These are phyloP conservation scores for Trogon melanurus DNA, from an alignment of 2,113 vertebrate species.

Conservation along the genomic window DNA sequence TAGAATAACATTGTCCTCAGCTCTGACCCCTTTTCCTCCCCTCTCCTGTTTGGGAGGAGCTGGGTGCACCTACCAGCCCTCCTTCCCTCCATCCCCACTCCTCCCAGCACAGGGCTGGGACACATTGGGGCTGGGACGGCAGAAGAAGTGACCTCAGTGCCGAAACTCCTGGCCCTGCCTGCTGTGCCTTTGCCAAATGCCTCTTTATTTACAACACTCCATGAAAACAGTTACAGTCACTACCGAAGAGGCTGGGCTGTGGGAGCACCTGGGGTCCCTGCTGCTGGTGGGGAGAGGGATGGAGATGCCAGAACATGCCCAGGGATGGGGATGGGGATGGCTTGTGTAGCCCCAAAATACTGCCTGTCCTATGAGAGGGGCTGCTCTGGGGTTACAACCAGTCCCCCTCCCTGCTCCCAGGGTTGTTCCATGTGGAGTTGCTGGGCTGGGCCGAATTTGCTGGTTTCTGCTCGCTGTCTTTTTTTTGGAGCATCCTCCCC, in stretches of 20 bases:
- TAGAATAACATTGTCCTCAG: neutral
- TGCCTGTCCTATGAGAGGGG: rapidly evolving
- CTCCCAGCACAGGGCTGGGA: neutral
- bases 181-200: rapidly evolving
- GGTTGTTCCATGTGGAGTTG: neutral
- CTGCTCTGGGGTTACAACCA: rapidly evolving
- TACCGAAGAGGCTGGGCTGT: neutral
- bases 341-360: neutral
- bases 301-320: neutral
- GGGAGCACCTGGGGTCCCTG: neutral
- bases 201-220: neutral
- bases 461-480: neutral
- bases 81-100: neutral
- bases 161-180: neutral
- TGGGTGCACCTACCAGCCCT: neutral
- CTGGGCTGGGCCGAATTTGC: neutral
- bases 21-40: neutral
- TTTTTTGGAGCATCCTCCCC: neutral
- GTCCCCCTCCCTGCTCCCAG: rapidly evolving
- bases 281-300: neutral
- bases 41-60: neutral
- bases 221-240: neutral
- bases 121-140: neutral
- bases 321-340: rapidly evolving
- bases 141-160: slow-evolving; percentile 35